These are phyloP conservation scores for Wiebesia pumilae DNA, from an alignment of 1,140 invertebrate genomes.

Conservation along the genomic window DNA sequence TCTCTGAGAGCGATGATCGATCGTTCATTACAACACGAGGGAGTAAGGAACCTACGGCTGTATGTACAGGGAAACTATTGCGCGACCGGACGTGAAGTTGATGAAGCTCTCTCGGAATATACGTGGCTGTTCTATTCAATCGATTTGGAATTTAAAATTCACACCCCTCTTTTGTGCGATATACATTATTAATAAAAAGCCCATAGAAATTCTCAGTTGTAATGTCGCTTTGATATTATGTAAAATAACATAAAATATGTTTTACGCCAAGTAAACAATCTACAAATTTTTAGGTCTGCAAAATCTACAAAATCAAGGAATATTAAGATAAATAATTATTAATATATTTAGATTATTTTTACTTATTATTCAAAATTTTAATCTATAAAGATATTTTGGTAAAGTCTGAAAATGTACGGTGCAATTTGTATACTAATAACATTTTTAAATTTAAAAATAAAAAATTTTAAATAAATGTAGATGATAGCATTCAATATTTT, in stretches of 20 bases:
- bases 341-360: no score
- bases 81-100: constrained; percentile 38
- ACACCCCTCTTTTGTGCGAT: background rate
- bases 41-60: constrained; percentile 2
- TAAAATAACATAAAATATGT: background rate
- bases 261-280: no score
- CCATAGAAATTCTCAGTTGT: background rate
- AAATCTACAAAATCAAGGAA: no score
- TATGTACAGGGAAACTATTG: constrained; percentile 31
- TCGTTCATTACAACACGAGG: constrained; percentile 32
- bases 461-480: no score
- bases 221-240: background rate
- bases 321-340: no score
- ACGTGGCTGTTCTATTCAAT: background rate
- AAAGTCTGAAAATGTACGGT: no score
- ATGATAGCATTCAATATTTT: no score
- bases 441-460: no score
- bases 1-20: constrained; percentile 25
- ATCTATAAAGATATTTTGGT: no score
- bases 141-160: constrained; percentile 38
- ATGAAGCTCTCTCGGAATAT: constrained; percentile 33
- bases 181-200: constrained; percentile 18
- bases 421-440: no score
- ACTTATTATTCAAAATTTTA: no score
- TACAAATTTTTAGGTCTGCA: no score